A percentile compares a stretch with the other conserved stretches of the same genome.
These are phyloP conservation scores for Sciurus niger DNA, from an alignment of 2,113 vertebrate genomes.

Conservation along the genomic window DNA sequence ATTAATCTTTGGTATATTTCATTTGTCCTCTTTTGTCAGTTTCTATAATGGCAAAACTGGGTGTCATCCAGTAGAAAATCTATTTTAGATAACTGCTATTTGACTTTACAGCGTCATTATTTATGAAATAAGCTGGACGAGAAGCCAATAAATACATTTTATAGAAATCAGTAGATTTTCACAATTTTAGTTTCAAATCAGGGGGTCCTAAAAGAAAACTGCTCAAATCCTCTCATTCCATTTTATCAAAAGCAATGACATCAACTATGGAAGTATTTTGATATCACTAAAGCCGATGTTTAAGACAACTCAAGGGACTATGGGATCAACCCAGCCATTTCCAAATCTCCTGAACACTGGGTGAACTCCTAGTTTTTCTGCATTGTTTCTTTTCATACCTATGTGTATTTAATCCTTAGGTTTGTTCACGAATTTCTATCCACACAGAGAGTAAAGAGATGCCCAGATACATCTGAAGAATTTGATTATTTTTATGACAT, in stretches of 20 bases:
- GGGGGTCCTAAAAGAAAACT: constrained; percentile 37
- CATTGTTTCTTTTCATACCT: not conserved
- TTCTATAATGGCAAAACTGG: constrained; percentile 72
- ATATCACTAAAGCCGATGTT: not conserved
- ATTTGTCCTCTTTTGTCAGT: constrained; percentile 76
- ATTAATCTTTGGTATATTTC: constrained; percentile 77
- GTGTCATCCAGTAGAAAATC: constrained; percentile 70
- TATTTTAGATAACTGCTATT: constrained; percentile 70
- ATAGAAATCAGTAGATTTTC: constrained; percentile 58
- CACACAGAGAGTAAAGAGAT: not conserved
- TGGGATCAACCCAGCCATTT: not conserved
- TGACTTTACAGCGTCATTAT: constrained; percentile 65
- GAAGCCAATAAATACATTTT: constrained; percentile 56
- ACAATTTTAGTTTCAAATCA: constrained; percentile 60
- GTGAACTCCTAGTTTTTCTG: not conserved
- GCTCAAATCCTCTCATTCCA: not conserved
- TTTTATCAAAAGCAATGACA: constrained; percentile 53
- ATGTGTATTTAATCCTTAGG: not conserved
- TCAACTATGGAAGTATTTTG: not conserved
- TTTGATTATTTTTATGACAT: constrained; percentile 4
- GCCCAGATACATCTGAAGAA: not conserved
- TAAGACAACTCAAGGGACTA: not conserved
- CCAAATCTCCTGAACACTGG: not conserved
- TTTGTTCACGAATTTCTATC: constrained; percentile 42
- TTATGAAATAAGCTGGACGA: constrained; percentile 69